Evolutionary conservation across 2,888 invertebrate species (phyloP).

Genomic region (Phanerotoma sp.): DNA sequence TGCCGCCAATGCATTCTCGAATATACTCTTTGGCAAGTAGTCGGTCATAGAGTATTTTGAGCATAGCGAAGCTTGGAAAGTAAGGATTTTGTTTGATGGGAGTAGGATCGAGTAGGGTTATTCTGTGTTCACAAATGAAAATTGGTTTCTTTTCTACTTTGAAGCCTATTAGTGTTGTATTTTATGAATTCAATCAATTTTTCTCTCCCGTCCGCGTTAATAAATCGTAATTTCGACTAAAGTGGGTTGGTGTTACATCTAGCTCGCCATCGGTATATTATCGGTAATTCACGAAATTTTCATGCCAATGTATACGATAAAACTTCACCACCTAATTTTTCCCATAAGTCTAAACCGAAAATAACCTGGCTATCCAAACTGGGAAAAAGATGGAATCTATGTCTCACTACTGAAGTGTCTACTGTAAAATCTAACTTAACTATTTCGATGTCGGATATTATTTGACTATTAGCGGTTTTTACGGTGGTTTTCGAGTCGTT

Average conservation of each 20-base stretch:
- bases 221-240: not conserved
- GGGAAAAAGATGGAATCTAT: not conserved
- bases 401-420: not conserved
- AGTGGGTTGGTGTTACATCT: no score
- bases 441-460: no score
- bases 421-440: not conserved
- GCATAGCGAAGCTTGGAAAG: slow-evolving; percentile 4
- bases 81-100: slow-evolving; percentile 22
- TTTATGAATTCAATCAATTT: slow-evolving; percentile 9
- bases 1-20: slow-evolving; percentile 12
- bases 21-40: slow-evolving; percentile 17
- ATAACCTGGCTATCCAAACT: not conserved
- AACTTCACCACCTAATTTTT: not conserved
- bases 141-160: slow-evolving; percentile 7
- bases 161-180: slow-evolving; percentile 13
- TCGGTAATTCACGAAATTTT: not conserved
- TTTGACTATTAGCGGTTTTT: not conserved
- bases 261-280: not conserved
- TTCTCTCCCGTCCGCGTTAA: not conserved
- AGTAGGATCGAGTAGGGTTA: slow-evolving; percentile 17
- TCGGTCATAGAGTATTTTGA: slow-evolving; percentile 14
- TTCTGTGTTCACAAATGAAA: slow-evolving; percentile 15
- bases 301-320: not conserved
- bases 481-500: no score
- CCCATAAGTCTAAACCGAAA: not conserved